Percentiles rank a stretch among this genome's conserved stretches.
Evolutionary conservation across 2,797 vertebrate genomes (phyloP).

Genomic region (Mastacembelus armatus): DNA sequence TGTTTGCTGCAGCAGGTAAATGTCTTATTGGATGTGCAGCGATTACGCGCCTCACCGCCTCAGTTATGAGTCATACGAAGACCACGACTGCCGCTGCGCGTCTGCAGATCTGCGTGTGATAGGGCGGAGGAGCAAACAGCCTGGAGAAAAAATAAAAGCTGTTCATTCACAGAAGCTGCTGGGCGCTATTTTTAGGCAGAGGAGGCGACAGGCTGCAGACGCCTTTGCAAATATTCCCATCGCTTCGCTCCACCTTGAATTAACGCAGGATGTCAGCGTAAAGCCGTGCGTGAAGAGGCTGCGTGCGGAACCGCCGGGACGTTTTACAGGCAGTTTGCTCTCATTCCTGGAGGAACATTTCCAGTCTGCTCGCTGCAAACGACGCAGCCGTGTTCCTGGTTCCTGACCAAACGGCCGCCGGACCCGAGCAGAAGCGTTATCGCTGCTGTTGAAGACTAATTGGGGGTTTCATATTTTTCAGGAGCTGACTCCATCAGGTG

Average conservation of each 20-base stretch:
- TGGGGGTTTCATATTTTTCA: background rate
- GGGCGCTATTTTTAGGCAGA: conserved; percentile 49
- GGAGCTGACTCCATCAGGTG: conserved; percentile 25
- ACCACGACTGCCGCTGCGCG: conserved; percentile 22
- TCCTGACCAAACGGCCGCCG: background rate
- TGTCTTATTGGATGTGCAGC: conserved; percentile 11
- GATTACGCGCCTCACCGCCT: conserved; percentile 21
- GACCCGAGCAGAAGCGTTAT: background rate
- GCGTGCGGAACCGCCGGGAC: conserved; percentile 29
- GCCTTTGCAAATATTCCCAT: conserved; percentile 32
- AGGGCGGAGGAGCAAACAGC: conserved; percentile 21
- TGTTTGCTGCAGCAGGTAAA: no score
- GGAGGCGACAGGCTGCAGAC: conserved; percentile 37
- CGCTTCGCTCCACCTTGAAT: conserved; percentile 53
- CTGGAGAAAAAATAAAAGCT: background rate
- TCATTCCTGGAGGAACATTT: background rate
- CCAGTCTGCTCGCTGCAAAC: background rate
- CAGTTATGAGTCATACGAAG: conserved; percentile 39
- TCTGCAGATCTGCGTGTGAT: conserved; percentile 26
- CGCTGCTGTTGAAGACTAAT: background rate
- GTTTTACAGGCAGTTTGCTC: conserved; percentile 20
- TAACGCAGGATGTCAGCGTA: conserved; percentile 30
- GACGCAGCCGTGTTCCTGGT: background rate
- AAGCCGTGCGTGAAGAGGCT: conserved; percentile 36
- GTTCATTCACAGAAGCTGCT: conserved; percentile 46